These are phyloP conservation scores for Eupithecia vulgata DNA, from an alignment of 2,888 invertebrate species.

Conservation along the genomic window DNA sequence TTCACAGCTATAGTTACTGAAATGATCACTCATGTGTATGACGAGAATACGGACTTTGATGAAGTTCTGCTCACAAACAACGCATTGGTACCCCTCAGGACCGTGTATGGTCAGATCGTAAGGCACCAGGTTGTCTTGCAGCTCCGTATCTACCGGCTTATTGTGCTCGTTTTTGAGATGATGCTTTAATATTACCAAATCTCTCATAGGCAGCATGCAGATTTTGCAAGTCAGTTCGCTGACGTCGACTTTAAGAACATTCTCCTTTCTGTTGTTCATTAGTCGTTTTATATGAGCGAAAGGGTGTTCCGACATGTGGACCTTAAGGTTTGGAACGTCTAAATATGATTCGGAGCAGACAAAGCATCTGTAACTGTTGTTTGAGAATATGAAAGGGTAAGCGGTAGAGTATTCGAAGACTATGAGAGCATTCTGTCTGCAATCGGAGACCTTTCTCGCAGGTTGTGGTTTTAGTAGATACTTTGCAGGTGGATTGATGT, in stretches of 20 bases:
- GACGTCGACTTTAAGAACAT: slow-evolving; percentile 74
- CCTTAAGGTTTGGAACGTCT: slow-evolving; percentile 63
- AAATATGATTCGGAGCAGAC: slow-evolving; percentile 74
- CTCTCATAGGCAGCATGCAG: slow-evolving; percentile 57
- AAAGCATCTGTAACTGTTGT: slow-evolving; percentile 78
- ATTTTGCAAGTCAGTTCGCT: slow-evolving; percentile 70
- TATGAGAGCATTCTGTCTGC: slow-evolving; percentile 69
- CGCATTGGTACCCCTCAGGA: slow-evolving; percentile 68
- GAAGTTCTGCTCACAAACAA: slow-evolving; percentile 70
- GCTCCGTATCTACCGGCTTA: slow-evolving; percentile 67
- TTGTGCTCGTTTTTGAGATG: slow-evolving; percentile 69
- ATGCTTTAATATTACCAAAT: slow-evolving; percentile 62
- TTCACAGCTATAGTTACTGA: slow-evolving; percentile 79
- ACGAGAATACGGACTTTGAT: slow-evolving; percentile 75
- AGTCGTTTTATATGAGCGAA: slow-evolving; percentile 70
- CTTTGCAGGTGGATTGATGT: slow-evolving; percentile 38
- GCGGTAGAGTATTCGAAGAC: slow-evolving; percentile 76
- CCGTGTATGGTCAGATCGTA: slow-evolving; percentile 63
- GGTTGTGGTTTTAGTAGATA: slow-evolving; percentile 39
- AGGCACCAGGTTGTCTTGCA: slow-evolving; percentile 77
- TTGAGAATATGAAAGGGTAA: slow-evolving; percentile 76
- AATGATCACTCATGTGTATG: slow-evolving; percentile 79
- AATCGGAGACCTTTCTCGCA: slow-evolving; percentile 58
- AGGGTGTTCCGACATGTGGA: slow-evolving; percentile 70
- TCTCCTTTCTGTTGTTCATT: slow-evolving; percentile 72